A percentile compares a stretch with the other conserved stretches of the same genome.
Evolutionary conservation across 2,113 vertebrate species (phyloP).

Genomic region (Lanius collurio): DNA sequence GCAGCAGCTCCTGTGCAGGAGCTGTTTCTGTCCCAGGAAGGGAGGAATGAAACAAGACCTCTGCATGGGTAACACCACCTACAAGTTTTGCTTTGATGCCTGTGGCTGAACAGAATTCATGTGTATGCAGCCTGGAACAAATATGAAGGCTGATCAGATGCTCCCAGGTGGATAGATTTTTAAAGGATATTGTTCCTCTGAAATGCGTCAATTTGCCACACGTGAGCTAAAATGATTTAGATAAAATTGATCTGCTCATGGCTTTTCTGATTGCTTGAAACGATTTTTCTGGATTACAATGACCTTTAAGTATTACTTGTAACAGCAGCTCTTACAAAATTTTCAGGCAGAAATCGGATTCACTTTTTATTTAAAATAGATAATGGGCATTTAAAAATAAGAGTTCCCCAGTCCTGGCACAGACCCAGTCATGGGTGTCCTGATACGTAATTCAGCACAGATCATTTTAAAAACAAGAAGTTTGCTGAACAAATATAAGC

Average conservation of each 20-base stretch:
- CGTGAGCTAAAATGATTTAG: neutral
- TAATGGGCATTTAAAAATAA: neutral
- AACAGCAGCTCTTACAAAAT: neutral
- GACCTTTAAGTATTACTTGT: neutral
- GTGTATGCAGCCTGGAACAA: neutral
- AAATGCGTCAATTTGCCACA: neutral
- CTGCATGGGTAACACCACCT: neutral
- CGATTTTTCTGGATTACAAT: neutral
- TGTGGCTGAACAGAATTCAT: neutral
- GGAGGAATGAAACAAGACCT: neutral
- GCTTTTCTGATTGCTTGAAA: slow-evolving; percentile 5
- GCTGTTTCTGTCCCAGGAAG: neutral
- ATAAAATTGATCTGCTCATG: neutral
- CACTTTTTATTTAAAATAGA: slow-evolving; percentile 20
- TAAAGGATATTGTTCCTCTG: neutral
- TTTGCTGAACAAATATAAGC: slow-evolving; percentile 51
- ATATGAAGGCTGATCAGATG: neutral
- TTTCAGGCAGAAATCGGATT: neutral
- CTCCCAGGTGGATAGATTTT: neutral
- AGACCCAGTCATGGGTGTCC: neutral
- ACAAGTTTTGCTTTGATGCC: neutral
- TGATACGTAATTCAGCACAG: neutral
- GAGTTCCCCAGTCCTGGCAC: neutral
- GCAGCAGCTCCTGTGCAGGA: neutral
- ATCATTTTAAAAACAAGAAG: slow-evolving; percentile 48